Evolutionary conservation across 1,140 invertebrate genomes (phyloP), one percentile per base, ranked within the genome.

Genomic region (Zeugodacus cucurbitae): DNA sequence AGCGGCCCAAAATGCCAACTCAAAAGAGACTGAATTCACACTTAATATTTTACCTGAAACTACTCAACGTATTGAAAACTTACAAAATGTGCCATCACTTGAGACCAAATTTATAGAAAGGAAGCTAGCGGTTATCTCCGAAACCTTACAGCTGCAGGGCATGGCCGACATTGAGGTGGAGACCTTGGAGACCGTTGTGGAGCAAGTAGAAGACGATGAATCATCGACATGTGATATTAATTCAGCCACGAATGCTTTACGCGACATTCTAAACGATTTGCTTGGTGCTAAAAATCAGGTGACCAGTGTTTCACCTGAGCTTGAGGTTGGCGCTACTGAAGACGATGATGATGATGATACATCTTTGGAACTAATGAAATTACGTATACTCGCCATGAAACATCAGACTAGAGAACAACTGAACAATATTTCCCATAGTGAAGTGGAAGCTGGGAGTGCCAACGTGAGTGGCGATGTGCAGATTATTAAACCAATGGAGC

Each of bases 401-500:
- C 88, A 90, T 78, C 89, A 90, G 58, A 88, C 67, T 8, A 85
- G 85, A n/a, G 29, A 86, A n/a, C 58, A 88, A 62, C 44, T 64
- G 8, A 64, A 26, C 14, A 85, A 85, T 74, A 32, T 62, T 32
- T 54, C 82, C 3, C 67, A 44, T 4, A 86, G 54, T 57, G 85
- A 86, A 62, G 8, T 32, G 3, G 17, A 67, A 2, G 17, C 48
- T 8, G 20, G 44, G 37, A 41, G 14, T 17, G 26, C 88, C 8
- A 7, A 74, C 17, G 74, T 57, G 0, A 29, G 62, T 78, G n/a
- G 88, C 1, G 7, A 29, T 32, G 58, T 64, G 44, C 70, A 85
- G 87, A 57, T 90, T 91, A 32, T 90, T 0, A 93, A 93, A 37
- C 90, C 89, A 89, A 93, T 93, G 93, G 93, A 93, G 88, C 89